A percentile compares a stretch with the other conserved stretches of the same genome.
Evolutionary conservation across 2,888 invertebrate species (phyloP).

Genomic region (Cataglyphis livida): DNA sequence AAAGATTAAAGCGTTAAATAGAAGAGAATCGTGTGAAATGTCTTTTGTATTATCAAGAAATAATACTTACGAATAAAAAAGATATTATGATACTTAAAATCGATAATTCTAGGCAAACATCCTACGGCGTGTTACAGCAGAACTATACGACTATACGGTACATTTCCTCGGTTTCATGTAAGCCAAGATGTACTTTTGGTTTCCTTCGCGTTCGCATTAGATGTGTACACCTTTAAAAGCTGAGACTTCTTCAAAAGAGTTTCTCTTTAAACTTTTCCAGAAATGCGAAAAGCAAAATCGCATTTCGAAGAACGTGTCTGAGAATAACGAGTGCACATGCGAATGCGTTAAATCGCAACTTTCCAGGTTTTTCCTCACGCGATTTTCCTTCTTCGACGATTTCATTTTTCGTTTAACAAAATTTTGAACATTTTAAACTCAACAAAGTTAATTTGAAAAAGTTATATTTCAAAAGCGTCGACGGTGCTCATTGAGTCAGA

Average conservation of each 20-base stretch:
- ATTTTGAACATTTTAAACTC: background rate
- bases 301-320: background rate
- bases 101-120: conserved; percentile 22
- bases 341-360: conserved; percentile 9
- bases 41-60: background rate
- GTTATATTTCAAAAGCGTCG: conserved; percentile 5
- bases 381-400: background rate
- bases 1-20: background rate
- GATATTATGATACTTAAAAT: conserved; percentile 34
- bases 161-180: conserved; percentile 27
- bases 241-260: conserved; percentile 9
- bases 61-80: conserved; percentile 11
- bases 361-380: background rate
- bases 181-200: conserved; percentile 32
- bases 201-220: conserved; percentile 6
- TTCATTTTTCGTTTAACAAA: conserved; percentile 4
- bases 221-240: conserved; percentile 16
- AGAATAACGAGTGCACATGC: background rate
- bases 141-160: conserved; percentile 16
- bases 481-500: background rate
- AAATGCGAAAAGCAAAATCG: conserved; percentile 9
- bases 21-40: background rate
- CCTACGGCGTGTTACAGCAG: conserved; percentile 9
- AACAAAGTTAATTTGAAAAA: conserved; percentile 8
- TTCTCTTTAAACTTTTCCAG: conserved; percentile 8